Evolutionary conservation across 2,888 invertebrate species (phyloP).

Genomic region (Orthosia incerta): DNA sequence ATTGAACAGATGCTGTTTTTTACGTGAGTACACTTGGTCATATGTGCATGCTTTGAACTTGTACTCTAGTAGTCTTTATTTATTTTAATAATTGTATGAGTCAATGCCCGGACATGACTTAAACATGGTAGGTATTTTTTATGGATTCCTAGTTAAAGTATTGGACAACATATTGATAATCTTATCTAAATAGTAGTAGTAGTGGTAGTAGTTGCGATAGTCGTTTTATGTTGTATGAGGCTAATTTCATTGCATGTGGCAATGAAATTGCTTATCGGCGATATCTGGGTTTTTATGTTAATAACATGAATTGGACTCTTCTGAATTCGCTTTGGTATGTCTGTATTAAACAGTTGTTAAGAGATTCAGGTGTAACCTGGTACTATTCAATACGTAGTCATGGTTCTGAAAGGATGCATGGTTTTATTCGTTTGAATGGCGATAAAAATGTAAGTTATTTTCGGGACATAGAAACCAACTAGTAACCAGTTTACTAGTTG

Average conservation of each 20-base stretch:
- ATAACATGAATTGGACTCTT: neutral
- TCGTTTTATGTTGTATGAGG: too few relatives aligned
- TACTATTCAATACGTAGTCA: neutral
- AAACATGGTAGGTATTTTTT: neutral
- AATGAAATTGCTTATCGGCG: too few relatives aligned
- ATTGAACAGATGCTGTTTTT: slow-evolving; percentile 99
- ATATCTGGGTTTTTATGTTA: too few relatives aligned
- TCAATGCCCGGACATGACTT: slow-evolving; percentile 13
- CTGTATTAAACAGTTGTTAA: too few relatives aligned
- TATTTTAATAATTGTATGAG: neutral
- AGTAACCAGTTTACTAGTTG: too few relatives aligned
- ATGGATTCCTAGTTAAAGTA: too few relatives aligned
- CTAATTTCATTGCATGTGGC: too few relatives aligned
- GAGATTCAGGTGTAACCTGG: neutral
- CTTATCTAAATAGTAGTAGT: too few relatives aligned
- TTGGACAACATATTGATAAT: too few relatives aligned
- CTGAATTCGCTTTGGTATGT: neutral
- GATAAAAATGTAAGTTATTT: neutral
- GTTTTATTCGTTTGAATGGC: neutral
- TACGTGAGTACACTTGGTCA: slow-evolving; percentile 93
- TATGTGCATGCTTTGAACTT: neutral
- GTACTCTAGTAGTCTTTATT: neutral
- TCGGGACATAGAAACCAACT: neutral
- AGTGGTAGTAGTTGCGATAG: too few relatives aligned
- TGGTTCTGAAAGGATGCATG: neutral